Evolutionary conservation across 2,797 vertebrate genomes (phyloP).

Genomic region (Aviceda cuculoides): DNA sequence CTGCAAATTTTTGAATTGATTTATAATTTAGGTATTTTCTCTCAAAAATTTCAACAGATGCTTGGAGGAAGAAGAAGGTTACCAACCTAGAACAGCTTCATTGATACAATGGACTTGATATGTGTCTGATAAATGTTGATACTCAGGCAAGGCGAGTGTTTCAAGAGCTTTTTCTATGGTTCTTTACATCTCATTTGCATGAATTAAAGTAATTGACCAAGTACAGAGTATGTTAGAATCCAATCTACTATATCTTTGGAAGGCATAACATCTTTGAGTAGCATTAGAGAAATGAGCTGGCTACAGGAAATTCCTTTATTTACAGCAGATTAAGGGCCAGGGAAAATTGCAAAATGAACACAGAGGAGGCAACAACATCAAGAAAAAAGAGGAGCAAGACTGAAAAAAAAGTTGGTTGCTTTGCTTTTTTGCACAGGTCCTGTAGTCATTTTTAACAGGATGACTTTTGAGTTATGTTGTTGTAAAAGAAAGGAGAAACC

Average conservation of each 20-base stretch:
- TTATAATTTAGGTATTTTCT: neutral
- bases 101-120: neutral
- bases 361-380: neutral
- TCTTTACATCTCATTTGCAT: conserved; percentile 1
- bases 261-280: neutral
- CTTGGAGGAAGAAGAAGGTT: neutral
- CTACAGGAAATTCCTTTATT: neutral
- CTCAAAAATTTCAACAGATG: neutral
- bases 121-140: neutral
- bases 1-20: neutral
- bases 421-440: neutral
- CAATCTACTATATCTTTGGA: neutral
- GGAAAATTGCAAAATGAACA: neutral
- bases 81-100: neutral
- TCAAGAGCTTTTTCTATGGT: neutral
- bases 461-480: neutral
- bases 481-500: neutral
- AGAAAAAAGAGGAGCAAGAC: neutral
- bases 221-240: neutral
- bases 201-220: conserved; percentile 13
- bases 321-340: neutral
- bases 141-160: neutral
- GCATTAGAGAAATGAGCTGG: neutral
- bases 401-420: neutral
- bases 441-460: neutral